Percentiles rank a stretch among this genome's conserved stretches.
phyloP scores from a whole-genome alignment of 2,113 vertebrate genomes.

The Abramis brama region DNA sequence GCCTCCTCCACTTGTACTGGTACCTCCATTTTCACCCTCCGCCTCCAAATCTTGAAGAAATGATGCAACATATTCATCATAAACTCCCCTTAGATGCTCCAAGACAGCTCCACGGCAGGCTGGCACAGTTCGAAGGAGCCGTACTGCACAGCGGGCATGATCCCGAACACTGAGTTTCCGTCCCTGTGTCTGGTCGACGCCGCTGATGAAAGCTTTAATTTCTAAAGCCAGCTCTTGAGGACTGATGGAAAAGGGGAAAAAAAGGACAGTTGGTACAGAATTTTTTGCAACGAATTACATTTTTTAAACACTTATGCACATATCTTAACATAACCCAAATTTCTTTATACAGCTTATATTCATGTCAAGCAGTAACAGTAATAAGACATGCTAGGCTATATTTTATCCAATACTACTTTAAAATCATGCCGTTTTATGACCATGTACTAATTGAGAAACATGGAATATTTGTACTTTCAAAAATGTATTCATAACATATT shows the following conservation, averaged over 20 bases:
- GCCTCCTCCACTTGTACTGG: conserved; percentile 51
- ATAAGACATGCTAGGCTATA: background rate
- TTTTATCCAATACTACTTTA: background rate
- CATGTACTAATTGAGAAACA: background rate
- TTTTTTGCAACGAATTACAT: background rate
- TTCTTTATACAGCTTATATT: too few species aligned
- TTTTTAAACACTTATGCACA: too few species aligned
- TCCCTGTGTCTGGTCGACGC: conserved; percentile 82
- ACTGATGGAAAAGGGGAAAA: conserved; percentile 60
- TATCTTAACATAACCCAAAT: too few species aligned
- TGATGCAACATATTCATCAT: conserved; percentile 86
- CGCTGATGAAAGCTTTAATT: conserved; percentile 91
- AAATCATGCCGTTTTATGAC: background rate
- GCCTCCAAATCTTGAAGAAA: conserved; percentile 82
- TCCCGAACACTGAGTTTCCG: conserved; percentile 85
- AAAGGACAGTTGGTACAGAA: background rate
- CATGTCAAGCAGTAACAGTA: background rate
- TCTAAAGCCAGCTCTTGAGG: conserved; percentile 89
- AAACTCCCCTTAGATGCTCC: conserved; percentile 87
- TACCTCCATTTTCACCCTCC: conserved; percentile 63
- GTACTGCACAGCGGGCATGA: conserved; percentile 88
- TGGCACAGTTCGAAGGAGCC: conserved; percentile 86
- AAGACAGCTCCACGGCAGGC: conserved; percentile 88
- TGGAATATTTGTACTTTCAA: background rate
- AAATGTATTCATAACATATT: background rate